Evolutionary conservation across 1,140 invertebrate species (phyloP).

Genomic region (Anthonomus grandis): DNA sequence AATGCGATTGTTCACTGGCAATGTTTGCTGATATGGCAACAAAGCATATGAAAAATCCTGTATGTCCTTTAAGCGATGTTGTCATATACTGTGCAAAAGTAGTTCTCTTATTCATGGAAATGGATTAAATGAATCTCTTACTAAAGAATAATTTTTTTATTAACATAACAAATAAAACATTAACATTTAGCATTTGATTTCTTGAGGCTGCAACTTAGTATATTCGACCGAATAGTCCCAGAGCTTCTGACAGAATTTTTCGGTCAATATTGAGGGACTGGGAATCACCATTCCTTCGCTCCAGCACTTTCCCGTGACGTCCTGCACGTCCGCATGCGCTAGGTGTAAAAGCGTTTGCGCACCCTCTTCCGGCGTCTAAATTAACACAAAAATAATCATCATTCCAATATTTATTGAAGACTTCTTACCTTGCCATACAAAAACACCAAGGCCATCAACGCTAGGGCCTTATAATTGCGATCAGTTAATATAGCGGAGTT

Average conservation of each 20-base stretch:
- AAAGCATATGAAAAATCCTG: too few species aligned
- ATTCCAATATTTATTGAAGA: not conserved
- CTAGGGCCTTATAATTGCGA: not conserved
- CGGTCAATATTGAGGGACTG: constrained; percentile 13
- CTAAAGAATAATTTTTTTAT: too few species aligned
- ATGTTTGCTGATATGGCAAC: too few species aligned
- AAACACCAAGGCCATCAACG: not conserved
- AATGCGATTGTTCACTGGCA: too few species aligned
- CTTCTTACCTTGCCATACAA: not conserved
- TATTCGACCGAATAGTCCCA: constrained; percentile 12
- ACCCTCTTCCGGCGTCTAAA: constrained; percentile 25
- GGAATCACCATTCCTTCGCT: constrained; percentile 7
- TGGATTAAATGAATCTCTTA: too few species aligned
- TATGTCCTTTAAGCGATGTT: too few species aligned
- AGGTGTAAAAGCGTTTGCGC: constrained; percentile 25
- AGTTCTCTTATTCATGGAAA: too few species aligned
- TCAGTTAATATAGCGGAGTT: not conserved
- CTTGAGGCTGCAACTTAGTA: constrained; percentile 2
- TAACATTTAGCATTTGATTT: constrained; percentile 11
- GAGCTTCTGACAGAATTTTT: constrained; percentile 17
- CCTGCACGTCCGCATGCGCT: constrained; percentile 16
- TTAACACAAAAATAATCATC: not conserved
- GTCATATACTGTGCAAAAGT: too few species aligned
- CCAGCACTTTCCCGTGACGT: constrained; percentile 24
- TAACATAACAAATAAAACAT: not conserved